A percentile compares a stretch with the other conserved stretches of the same genome.
Evolutionary conservation across 2,888 invertebrate genomes (phyloP).

Genomic region (Papilio elwesi): DNA sequence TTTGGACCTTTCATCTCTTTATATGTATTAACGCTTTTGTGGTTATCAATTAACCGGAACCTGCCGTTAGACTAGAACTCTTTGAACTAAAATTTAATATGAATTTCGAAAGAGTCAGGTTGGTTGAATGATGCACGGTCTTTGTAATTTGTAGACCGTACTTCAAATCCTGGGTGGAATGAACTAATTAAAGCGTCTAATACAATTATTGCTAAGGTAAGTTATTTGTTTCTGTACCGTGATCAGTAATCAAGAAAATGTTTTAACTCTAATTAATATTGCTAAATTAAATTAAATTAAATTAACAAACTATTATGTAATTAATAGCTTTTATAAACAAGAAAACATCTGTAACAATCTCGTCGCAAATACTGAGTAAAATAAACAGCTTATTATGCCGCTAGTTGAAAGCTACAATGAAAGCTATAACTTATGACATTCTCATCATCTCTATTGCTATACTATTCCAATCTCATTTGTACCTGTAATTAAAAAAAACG

Average conservation of each 20-base stretch:
- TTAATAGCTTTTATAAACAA: no score
- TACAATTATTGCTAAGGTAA: neutral
- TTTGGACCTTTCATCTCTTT: constrained; percentile 81
- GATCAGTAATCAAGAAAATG: no score
- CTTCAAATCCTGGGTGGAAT: neutral
- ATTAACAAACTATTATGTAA: no score
- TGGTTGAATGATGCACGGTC: neutral
- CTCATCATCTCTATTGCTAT: no score
- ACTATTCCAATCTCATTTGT: no score
- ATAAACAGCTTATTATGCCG: no score
- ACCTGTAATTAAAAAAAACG: no score
- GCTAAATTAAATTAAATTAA: no score
- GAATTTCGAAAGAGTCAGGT: constrained; percentile 6
- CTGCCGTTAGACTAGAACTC: constrained; percentile 1
- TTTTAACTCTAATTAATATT: neutral
- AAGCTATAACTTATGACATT: no score
- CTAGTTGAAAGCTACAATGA: no score
- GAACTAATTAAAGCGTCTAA: neutral
- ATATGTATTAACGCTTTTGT: constrained; percentile 72
- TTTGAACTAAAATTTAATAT: constrained; percentile 8
- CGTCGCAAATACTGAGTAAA: no score
- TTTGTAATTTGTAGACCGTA: constrained; percentile 4
- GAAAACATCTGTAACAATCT: no score
- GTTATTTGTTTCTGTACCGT: neutral
- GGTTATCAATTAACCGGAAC: constrained; percentile 50